Percentiles rank a stretch among this genome's conserved stretches.
Evolutionary conservation across 2,888 invertebrate species (phyloP).

Genomic region (Scaptodrosophila latifasciaeformis): DNA sequence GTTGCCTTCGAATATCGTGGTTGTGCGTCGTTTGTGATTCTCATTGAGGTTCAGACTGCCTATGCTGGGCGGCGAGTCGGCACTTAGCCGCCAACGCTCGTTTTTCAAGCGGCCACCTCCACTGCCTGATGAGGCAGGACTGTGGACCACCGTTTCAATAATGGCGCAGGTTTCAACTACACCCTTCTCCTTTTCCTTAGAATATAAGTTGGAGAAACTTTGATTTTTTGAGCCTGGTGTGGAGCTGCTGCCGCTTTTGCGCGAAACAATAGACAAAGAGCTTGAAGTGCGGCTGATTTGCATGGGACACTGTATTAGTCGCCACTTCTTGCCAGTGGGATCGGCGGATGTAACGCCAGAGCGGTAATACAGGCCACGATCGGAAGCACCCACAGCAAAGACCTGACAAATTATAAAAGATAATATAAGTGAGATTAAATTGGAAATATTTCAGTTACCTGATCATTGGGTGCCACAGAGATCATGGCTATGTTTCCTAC

Average conservation of each 20-base stretch:
- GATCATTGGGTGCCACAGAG: conserved; percentile 91
- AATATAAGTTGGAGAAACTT: conserved; percentile 79
- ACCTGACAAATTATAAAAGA: conserved; percentile 39
- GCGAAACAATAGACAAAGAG: conserved; percentile 82
- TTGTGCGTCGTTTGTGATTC: conserved; percentile 69
- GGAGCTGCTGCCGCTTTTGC: conserved; percentile 73
- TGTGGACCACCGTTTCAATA: conserved; percentile 77
- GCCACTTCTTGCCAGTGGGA: conserved; percentile 92
- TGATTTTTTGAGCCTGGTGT: conserved; percentile 81
- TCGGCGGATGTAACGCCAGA: conserved; percentile 84
- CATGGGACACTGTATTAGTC: conserved; percentile 85
- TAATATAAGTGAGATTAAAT: not conserved
- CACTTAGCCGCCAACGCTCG: conserved; percentile 71
- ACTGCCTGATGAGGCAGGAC: conserved; percentile 79
- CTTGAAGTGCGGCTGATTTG: conserved; percentile 90
- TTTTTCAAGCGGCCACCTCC: conserved; percentile 72
- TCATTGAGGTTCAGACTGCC: conserved; percentile 73
- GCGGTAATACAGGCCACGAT: conserved; percentile 87
- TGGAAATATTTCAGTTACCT: conserved; percentile 76
- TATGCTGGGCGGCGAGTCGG: conserved; percentile 72
- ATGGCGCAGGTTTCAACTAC: conserved; percentile 73
- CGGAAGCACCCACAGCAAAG: conserved; percentile 89
- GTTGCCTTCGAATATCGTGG: conserved; percentile 53
- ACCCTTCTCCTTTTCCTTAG: conserved; percentile 72
- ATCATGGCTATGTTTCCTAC: conserved; percentile 88